Base-by-base conservation (phyloP, 1,140 invertebrate species). In the Pteromalus puparum region DNA sequence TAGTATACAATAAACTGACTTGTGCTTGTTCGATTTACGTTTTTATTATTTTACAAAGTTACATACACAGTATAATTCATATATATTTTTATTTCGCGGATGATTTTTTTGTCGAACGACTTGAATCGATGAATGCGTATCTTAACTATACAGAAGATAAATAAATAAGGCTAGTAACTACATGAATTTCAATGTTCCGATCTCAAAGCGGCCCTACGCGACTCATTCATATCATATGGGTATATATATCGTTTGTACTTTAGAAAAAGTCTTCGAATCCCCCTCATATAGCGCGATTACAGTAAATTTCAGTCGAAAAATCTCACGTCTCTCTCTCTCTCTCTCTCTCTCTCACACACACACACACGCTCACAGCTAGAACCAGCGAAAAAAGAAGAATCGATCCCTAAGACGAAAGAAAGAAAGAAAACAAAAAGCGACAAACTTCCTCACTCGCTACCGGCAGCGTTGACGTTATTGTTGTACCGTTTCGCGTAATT, bases 41-140 rank as follows among this genome's bases (percentile, higher is more conserved):
- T 38, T 34, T 34, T 67, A 73, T 82, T 82, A 82, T 75, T 83
- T 83, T 83, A 77, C 18, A 76, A 83, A 77, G 30, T 67, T 83
- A 70, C 53, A 70, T 70, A 83, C 81, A 48, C 65, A 28, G 12
- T 65, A 61, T 73, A 53, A 26, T 72, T 42, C 0, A 7, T 65
- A 26, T 79, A 79, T 48, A 79, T 79, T 1, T 2, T 79, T 21
- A 24, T 12, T 7, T 42, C 18, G 70, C 18, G 18, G 13, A 73
- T 21, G 30, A 34, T 38, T 21, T 73, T 73, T 38, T 38, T 38
- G n/a, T 46, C 42, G 73, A 38, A 75, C n/a, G 34, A 21, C 26
- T n/a, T 42, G n/a, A 46, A 6, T 48, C 42, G n/a, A 48, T 75
- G 73, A 75, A 75, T 75, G 72, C 26, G 30, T 30, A 48, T 46